Evolutionary conservation across 1,140 invertebrate species (phyloP).

Genomic region (Geopemphigus sp.): DNA sequence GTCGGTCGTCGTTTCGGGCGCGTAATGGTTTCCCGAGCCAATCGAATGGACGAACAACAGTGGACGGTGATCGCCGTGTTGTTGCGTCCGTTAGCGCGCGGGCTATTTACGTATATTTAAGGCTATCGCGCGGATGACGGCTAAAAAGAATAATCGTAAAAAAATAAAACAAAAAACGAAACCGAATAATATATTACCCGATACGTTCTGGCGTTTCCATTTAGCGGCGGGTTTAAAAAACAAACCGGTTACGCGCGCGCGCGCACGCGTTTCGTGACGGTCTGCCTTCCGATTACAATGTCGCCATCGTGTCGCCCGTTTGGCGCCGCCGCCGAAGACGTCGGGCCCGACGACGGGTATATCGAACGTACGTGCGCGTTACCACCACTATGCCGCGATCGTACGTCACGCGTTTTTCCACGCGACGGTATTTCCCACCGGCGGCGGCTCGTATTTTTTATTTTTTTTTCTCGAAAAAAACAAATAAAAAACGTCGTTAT

Average conservation of each 20-base stretch:
- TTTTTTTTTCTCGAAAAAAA: too few relatives aligned
- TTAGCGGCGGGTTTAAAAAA: slow-evolving; percentile 13
- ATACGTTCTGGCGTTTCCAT: slow-evolving; percentile 36
- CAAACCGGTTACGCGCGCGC: slow-evolving; percentile 34
- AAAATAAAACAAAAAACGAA: background rate
- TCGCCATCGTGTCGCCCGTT: slow-evolving; percentile 45
- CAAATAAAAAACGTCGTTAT: too few relatives aligned
- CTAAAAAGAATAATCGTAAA: background rate
- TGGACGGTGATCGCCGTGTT: too few relatives aligned
- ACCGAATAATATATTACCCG: background rate
- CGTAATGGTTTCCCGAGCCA: too few relatives aligned
- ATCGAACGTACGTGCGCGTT: background rate
- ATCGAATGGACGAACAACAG: too few relatives aligned
- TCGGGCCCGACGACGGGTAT: background rate
- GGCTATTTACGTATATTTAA: too few relatives aligned
- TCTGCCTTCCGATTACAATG: slow-evolving; percentile 46
- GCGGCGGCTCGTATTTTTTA: too few relatives aligned
- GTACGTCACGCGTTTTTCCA: slow-evolving; percentile 29
- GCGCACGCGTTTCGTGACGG: slow-evolving; percentile 17
- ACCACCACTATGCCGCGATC: background rate
- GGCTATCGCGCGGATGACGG: background rate
- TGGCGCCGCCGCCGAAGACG: slow-evolving; percentile 27
- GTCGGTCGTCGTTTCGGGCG: too few relatives aligned
- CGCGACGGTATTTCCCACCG: slow-evolving; percentile 15
- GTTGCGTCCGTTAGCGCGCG: too few relatives aligned